Base-by-base conservation (phyloP, 2,797 vertebrate species). In the Xerus rutilus region DNA sequence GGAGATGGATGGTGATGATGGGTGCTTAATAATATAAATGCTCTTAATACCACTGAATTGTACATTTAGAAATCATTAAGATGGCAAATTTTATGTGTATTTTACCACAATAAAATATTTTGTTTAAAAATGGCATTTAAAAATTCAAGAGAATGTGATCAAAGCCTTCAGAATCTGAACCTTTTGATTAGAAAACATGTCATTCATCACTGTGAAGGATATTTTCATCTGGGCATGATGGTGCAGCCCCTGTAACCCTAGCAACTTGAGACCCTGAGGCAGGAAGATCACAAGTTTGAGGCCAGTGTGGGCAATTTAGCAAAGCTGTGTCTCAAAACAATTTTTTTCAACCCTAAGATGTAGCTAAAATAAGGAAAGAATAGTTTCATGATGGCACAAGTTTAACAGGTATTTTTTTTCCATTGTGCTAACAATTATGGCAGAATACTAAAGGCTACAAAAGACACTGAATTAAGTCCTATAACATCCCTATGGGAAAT, bases 91-190 rank as follows among this genome's bases (percentile, higher is more conserved):
- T 74, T 79, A 88, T 8, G 3, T 70, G 7, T 45, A 57, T 81
- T 83, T 79, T 81, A 85, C 20, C 35, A 87, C 7, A 17, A 28
- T 64, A 59, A 72, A 91, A 77, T 47, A 32, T 64, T 11, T 83
- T 59, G 43, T 21, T 59, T 7, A 52, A 67, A 84, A 25, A 57
- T 74, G 15, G 52, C 72, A 49, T 57, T 77, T 25, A 67, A 57
- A 73, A 85, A 73, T 79, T 32, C 12, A 10, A 59, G 18, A 47
- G 35, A 62, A 70, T 82, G 23, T 30, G 20, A 94, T 69, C 52
- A 76, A 93, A 87, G 73, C 0, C 59, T 86, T 91, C 82, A 72
- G 86, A 87, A 76, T 82, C 23, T 54, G 32, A 73, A 82, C 72
- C 13, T 0, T 81, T 73, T 30, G 7, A 77, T 17, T 73, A 59